Evolutionary conservation across 2,888 invertebrate species (phyloP), one percentile per base, ranked within the genome.

Genomic region (Acanthosoma haemorrhoidale): DNA sequence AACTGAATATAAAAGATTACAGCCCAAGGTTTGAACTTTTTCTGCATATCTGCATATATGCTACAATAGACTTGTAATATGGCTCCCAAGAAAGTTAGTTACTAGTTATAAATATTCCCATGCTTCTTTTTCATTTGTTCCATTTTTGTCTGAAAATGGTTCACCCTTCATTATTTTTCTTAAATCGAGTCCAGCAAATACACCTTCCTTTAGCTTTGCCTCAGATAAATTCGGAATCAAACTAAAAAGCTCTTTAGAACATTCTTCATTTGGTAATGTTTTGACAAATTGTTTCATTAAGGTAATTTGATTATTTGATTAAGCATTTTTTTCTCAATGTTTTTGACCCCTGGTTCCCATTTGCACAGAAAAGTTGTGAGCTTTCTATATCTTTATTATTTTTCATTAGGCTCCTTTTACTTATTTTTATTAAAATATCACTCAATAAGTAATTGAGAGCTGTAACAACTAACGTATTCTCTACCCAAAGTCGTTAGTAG

Each of bases 121-220:
- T 36, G 36, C 36, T 13, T 36, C 8, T 36, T 36, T 36, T 36
- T 13, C 13, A 9, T 36, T 8, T 36, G 8, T 36, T 36, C 36
- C 36, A 36, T 36, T 36, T 36, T 36, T 8, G 8, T 13, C 36
- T 9, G 8, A 36, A 36, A 13, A 9, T 36, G 8, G 36, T 8
- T n/a, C 8, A 36, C 75, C 74, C 58, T 60, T 70, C 41, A 73
- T 67, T 29, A 76, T 70, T 71, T 72, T 70, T 51, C 75, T 51
- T 15, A 75, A 76, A 67, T 76, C 71, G 15, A 74, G 74, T 15
- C 75, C 74, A 70, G 72, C 73, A 66, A 76, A 75, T 36, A 75
- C 70, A n/a, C 75, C 74, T 71, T 68, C 75, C 67, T 73, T 75
- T 32, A 76, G 51, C 58, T 76, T 74, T 68, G 71, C 74, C 25